Base-by-base conservation (phyloP, 2,797 vertebrate genomes). In the Catamblyrhynchus diadema region DNA sequence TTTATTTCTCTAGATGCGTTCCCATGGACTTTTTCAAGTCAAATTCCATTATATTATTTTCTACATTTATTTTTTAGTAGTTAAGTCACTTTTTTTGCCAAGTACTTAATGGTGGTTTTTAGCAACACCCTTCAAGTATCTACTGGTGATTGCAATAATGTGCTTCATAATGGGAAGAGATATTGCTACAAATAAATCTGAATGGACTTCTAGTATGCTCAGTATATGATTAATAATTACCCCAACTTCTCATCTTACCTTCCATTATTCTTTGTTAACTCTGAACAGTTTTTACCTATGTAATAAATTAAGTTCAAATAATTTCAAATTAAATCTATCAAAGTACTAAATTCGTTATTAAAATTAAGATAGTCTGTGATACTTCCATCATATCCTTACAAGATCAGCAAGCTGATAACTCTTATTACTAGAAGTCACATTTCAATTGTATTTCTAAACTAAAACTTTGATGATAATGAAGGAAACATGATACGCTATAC, bases 1-100 rank as follows among this genome's bases (percentile, higher is more conserved):
- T 95, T 96, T 94, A 69, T 96, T 96, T 95, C 86, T 95, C 86
- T 95, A 94, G 88, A 88, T 93, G 88, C 12, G 6, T 93, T 93
- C 54, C 70, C 20, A 28, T 72, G 75, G 94, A 92, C 65, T 89
- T 95, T 95, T 95, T 71, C 84, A 93, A 95, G 75, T 94, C 86
- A 95, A 92, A 92, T 91, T 69, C 41, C 62, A 83, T 93, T 19
- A 50, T 81, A 83, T 13, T 92, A 82, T 75, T 96, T 95, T 78
- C 84, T 72, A 33, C 4, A 3, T 81, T 74, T 62, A 28, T 89
- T 86, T 93, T 94, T 85, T 24, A 74, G 32, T 48, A 82, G 30
- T 35, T 69, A 82, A 59, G 35, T 89, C 20, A 85, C 44, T 74
- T 89, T 92, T 92, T 93, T 80, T 75, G 45, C 39, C 41, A 85